Evolutionary conservation across 2,888 invertebrate genomes (phyloP), one percentile per base, ranked within the genome.

Genomic region (Elmis aenea): DNA sequence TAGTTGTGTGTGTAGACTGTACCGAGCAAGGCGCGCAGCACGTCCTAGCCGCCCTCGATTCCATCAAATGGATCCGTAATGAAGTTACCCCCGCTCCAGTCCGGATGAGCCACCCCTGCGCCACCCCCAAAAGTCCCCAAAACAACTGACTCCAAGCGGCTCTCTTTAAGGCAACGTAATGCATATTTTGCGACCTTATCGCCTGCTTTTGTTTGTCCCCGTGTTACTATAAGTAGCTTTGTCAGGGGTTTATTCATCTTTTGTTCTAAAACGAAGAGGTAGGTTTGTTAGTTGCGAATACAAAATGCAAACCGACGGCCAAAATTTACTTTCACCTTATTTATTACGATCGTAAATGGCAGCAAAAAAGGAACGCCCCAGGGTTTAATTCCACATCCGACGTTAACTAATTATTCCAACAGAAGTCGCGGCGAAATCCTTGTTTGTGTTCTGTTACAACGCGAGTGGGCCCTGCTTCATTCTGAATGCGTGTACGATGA

Each of bases 11-110:
- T 46, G 42, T 46, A 47, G 51, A 48, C 53, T 51, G 51, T 50
- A 50, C 53, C 50, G 55, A 51, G 58, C 50, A 51, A 58, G 56
- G 54, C 57, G 50, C 51, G 55, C 57, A 58, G 59, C 59, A 57
- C 58, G 57, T 55, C 56, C 56, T 55, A 51, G 58, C 57, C 55
- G 51, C 59, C 62, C 60, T 59, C 77, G 77, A 79, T 79, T 77
- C 79, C 80, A 79, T 81, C 81, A 81, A 81, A 81, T 81, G 81
- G 80, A 81, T 80, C 76, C 79, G 75, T 81, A 81, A 81, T 77
- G 77, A 75, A 78, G 79, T 81, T 81, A 81, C 74, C 73, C 59
- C 57, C 52, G 45, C 52, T 46, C 45, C 51, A 46, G 46, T 34
- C 32, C 42, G 39, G 47, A 41, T 53, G 50, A 45, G 47, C 51